phyloP scores from a whole-genome alignment of 2,888 invertebrate genomes.

The Plagodis dolabraria region DNA sequence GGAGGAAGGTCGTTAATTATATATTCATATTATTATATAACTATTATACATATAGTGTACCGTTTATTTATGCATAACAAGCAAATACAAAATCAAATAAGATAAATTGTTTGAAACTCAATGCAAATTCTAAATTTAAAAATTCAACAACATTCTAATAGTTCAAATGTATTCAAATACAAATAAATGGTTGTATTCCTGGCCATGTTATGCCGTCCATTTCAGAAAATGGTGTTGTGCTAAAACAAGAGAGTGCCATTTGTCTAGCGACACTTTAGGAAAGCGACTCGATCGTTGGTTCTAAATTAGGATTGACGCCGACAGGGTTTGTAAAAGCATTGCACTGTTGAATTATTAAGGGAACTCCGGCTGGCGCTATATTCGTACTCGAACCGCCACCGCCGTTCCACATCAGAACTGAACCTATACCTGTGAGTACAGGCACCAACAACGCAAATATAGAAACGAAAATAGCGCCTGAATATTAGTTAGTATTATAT shows the following conservation, averaged over 20 bases:
- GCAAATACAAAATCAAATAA: not conserved
- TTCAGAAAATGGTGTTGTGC: slow-evolving; percentile 47
- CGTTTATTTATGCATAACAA: too few species aligned
- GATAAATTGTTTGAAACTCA: not conserved
- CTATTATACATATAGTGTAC: too few species aligned
- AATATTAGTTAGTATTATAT: too few species aligned
- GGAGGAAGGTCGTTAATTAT: too few species aligned
- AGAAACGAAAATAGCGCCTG: too few species aligned
- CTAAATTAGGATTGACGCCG: slow-evolving; percentile 83
- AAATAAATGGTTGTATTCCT: slow-evolving; percentile 19
- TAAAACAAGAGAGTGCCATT: slow-evolving; percentile 78
- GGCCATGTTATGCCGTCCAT: slow-evolving; percentile 28
- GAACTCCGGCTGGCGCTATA: slow-evolving; percentile 77
- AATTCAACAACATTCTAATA: too few species aligned
- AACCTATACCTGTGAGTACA: slow-evolving; percentile 50
- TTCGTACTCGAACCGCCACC: slow-evolving; percentile 71
- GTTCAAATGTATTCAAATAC: slow-evolving; percentile 24
- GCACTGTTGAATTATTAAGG: slow-evolving; percentile 85
- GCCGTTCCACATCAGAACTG: slow-evolving; percentile 51
- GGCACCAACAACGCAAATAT: not conserved
- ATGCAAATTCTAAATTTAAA: not conserved
- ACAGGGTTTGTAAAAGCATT: slow-evolving; percentile 85
- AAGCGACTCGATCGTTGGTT: slow-evolving; percentile 76
- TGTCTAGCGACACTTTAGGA: slow-evolving; percentile 80
- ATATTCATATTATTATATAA: too few species aligned